phyloP scores from a whole-genome alignment of 2,797 vertebrate genomes.

The Pantherophis vulpinus region DNA sequence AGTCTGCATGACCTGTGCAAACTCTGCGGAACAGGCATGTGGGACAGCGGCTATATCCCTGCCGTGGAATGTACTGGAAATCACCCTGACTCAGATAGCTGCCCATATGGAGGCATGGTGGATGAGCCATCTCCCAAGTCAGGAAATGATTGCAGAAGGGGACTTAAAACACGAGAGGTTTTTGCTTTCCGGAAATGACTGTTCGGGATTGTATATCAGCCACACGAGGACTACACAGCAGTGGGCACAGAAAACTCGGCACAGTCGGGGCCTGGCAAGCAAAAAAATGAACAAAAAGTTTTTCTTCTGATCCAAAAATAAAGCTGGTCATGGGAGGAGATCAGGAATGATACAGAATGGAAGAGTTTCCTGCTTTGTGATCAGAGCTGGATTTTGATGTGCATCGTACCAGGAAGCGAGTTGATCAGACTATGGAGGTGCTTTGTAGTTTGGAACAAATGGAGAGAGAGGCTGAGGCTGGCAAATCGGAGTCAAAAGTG shows the following conservation, averaged over 20 bases:
- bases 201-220: conserved; percentile 1
- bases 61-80: conserved; percentile 93
- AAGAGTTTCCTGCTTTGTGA: not conserved
- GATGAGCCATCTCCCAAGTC: conserved; percentile 73
- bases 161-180: conserved; percentile 83
- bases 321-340: not conserved
- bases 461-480: not conserved
- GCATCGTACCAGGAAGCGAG: not conserved
- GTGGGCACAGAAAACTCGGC: conserved; percentile 44
- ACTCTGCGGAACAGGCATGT: conserved; percentile 95
- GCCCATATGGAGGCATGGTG: conserved; percentile 88
- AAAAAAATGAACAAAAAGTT: not conserved
- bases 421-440: conserved; percentile 30
- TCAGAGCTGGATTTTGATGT: not conserved
- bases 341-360: not conserved
- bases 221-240: conserved; percentile 8
- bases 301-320: not conserved
- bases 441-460: not conserved
- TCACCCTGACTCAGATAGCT: conserved; percentile 86
- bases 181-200: conserved; percentile 87
- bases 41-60: conserved; percentile 97
- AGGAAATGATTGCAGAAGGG: conserved; percentile 75
- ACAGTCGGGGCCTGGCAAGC: not conserved
- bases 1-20: conserved; percentile 94
- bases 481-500: conserved; percentile 32